Conservation (phyloP, 2,113 vertebrate genomes). For the Paedocypris sp. region DNA sequence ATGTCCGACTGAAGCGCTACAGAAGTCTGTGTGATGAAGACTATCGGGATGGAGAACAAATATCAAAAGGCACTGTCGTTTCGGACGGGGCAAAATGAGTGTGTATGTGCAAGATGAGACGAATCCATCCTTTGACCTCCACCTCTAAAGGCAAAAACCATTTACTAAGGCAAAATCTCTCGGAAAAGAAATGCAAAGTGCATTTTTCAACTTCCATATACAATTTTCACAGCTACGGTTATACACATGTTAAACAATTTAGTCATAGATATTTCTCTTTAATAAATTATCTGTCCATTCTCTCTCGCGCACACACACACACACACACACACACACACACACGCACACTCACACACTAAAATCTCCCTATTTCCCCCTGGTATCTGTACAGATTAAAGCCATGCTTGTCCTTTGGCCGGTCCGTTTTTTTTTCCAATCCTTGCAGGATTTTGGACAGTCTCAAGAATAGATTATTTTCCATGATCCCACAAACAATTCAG, state of each 20-base stretch:
- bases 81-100: conserved; percentile 44
- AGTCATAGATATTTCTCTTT: conserved; percentile 63
- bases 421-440: too few species aligned
- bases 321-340: not conserved
- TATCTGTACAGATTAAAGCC: conserved; percentile 31
- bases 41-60: conserved; percentile 42
- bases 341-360: conserved; percentile 52
- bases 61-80: conserved; percentile 62
- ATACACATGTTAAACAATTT: conserved; percentile 46
- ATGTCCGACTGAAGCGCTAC: not conserved
- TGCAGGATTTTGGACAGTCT: conserved; percentile 28
- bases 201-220: conserved; percentile 32
- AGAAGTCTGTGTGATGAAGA: conserved; percentile 31
- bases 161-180: conserved; percentile 68
- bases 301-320: too few species aligned
- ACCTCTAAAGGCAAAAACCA: conserved; percentile 59
- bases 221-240: conserved; percentile 35
- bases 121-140: conserved; percentile 40
- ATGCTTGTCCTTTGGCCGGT: conserved; percentile 17
- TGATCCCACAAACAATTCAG: conserved; percentile 41
- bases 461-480: conserved; percentile 38
- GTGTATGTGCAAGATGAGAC: conserved; percentile 41
- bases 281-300: conserved; percentile 68
- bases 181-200: conserved; percentile 46
- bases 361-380: conserved; percentile 34